These are phyloP conservation scores for Rhinoraja longicauda DNA, from an alignment of 2,797 vertebrate genomes.

Conservation along the genomic window DNA sequence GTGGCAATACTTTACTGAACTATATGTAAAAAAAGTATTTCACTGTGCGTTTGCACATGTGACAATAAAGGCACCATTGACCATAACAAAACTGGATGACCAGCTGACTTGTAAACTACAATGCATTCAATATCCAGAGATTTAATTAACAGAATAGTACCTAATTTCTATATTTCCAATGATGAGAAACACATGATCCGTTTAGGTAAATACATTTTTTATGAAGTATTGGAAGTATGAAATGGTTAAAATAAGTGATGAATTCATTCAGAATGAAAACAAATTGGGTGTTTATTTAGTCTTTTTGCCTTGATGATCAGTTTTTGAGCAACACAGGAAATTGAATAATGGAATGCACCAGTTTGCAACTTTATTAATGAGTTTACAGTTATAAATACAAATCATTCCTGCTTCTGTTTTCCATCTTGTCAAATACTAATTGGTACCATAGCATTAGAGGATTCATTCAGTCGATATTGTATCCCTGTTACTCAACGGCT, in stretches of 20 bases:
- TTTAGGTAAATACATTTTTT: background rate
- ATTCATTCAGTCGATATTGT: background rate
- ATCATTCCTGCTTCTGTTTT: background rate
- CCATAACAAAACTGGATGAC: background rate
- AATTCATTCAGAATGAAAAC: background rate
- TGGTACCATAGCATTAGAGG: background rate
- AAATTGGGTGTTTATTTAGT: background rate
- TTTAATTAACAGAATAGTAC: background rate
- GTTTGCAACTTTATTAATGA: background rate
- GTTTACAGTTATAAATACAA: background rate
- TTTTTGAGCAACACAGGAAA: background rate
- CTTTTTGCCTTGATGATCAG: background rate
- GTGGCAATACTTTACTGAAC: no score
- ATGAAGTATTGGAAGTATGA: background rate
- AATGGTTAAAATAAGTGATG: conserved; percentile 1
- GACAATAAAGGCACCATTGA: no score
- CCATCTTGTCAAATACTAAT: background rate
- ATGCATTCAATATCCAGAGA: background rate
- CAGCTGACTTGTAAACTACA: background rate
- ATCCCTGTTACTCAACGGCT: background rate
- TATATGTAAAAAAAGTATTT: no score
- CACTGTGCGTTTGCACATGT: no score
- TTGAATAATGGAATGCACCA: background rate
- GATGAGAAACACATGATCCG: background rate
- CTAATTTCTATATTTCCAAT: background rate